Evolutionary conservation across 1,140 invertebrate genomes (phyloP).

Genomic region (Listronotus bonariensis): DNA sequence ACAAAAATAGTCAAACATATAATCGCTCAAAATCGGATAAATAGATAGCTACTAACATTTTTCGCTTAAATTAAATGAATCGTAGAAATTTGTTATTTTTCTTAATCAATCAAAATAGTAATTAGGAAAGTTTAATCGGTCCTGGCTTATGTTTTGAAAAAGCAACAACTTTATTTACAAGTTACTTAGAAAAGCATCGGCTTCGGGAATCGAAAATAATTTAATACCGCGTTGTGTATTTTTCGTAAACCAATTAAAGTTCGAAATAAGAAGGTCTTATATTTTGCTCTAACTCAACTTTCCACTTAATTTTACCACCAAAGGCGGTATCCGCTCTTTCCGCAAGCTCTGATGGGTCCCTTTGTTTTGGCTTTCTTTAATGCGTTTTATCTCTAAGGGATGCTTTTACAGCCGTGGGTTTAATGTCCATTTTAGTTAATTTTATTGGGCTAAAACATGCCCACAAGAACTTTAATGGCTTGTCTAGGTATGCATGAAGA

Average conservation of each 20-base stretch:
- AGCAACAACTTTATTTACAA: slow-evolving; percentile 16
- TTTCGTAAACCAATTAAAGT: slow-evolving; percentile 40
- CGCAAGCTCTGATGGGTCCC: slow-evolving; percentile 42
- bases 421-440: slow-evolving; percentile 2
- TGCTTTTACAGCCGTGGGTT: background rate
- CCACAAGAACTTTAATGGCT: no score
- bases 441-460: no score
- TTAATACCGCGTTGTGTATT: slow-evolving; percentile 26
- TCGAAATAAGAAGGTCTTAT: slow-evolving; percentile 31
- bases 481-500: no score
- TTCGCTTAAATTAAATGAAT: no score
- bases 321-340: slow-evolving; percentile 37
- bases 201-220: slow-evolving; percentile 21
- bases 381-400: slow-evolving; percentile 40
- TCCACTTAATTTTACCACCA: slow-evolving; percentile 45
- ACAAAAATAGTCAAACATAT: no score
- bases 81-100: no score
- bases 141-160: slow-evolving; percentile 11
- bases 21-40: no score
- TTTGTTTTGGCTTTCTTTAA: slow-evolving; percentile 47
- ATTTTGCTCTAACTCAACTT: slow-evolving; percentile 42
- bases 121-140: slow-evolving; percentile 13
- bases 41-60: no score
- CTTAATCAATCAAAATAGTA: background rate
- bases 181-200: slow-evolving; percentile 1